Base-by-base conservation (phyloP, 2,797 vertebrate species). In the Poecilia picta region DNA sequence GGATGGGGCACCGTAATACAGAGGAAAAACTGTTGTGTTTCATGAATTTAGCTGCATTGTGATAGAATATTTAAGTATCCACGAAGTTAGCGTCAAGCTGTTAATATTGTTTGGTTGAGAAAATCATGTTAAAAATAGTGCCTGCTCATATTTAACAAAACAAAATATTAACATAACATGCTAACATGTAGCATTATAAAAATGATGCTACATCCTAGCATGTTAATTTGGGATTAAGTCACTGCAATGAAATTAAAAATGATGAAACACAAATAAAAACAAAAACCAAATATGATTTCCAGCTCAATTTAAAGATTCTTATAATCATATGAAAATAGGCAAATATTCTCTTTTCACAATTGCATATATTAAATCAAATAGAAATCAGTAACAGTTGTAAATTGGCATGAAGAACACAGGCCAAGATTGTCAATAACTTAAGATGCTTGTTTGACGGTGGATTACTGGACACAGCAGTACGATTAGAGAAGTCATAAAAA, bases 271-370 rank as follows among this genome's bases (percentile, higher is more conserved):
- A n/a, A n/a, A n/a, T n/a, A n/a, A n/a, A n/a, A n/a, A n/a, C n/a
- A n/a, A n/a, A 72, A 57, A 51, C 0, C n/a, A 12, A 57, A 57
- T 28, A 25, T 3, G 23, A 81, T 73, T 92, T 75, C 66, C 53
- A 87, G 83, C 88, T 90, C 79, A 55, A 16, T 88, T 87, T 64
- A 28, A 59, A 90, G 84, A 85, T 90, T 93, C 87, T 93, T 93
- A 92, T 92, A 90, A 33, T 85, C 85, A 91, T 92, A 91, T 93
- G 86, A 93, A 94, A 94, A 94, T 91, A 92, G 87, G 91, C 89
- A 93, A 89, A 90, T 76, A 83, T 87, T 83, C 82, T 39, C 72
- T 81, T 90, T 76, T 74, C 81, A 77, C 79, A 85, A 81, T 79
- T 79, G 81, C 59, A 80, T 75, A 82, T 81, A 83, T 85, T 78